Conservation (phyloP, 2,888 invertebrate genomes). For the Polydrusus pterygomalis region DNA sequence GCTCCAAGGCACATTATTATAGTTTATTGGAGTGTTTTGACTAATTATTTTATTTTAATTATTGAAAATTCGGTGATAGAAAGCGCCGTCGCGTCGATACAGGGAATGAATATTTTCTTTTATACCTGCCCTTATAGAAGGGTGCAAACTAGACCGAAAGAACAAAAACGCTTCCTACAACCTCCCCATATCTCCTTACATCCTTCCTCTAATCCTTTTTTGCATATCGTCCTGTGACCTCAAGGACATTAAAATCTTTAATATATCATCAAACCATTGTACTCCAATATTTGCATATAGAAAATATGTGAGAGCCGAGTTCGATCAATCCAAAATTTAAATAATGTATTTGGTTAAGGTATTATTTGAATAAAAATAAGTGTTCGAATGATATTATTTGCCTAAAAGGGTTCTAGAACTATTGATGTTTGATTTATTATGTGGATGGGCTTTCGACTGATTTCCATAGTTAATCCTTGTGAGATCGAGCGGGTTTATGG, state of each 20-base stretch:
- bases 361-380: constrained; percentile 61
- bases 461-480: constrained; percentile 58
- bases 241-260: constrained; percentile 50
- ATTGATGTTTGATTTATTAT: constrained; percentile 57
- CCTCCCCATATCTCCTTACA: constrained; percentile 23
- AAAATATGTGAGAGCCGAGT: constrained; percentile 52
- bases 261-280: constrained; percentile 51
- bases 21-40: too few relatives aligned
- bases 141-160: not conserved
- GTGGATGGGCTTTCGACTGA: constrained; percentile 46
- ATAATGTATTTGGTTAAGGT: constrained; percentile 65
- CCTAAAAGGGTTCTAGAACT: constrained; percentile 55
- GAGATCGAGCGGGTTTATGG: constrained; percentile 50
- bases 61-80: too few relatives aligned
- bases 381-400: constrained; percentile 57
- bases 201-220: constrained; percentile 37
- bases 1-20: too few relatives aligned
- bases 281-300: constrained; percentile 53
- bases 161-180: not conserved
- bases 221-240: constrained; percentile 40
- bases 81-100: too few relatives aligned
- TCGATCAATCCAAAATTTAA: constrained; percentile 50
- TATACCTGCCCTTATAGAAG: too few relatives aligned
- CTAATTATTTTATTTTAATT: too few relatives aligned
- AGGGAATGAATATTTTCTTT: too few relatives aligned